Percentiles rank a stretch among this genome's conserved stretches.
Conservation (phyloP, 2,113 vertebrate species). For the Serinus canaria region DNA sequence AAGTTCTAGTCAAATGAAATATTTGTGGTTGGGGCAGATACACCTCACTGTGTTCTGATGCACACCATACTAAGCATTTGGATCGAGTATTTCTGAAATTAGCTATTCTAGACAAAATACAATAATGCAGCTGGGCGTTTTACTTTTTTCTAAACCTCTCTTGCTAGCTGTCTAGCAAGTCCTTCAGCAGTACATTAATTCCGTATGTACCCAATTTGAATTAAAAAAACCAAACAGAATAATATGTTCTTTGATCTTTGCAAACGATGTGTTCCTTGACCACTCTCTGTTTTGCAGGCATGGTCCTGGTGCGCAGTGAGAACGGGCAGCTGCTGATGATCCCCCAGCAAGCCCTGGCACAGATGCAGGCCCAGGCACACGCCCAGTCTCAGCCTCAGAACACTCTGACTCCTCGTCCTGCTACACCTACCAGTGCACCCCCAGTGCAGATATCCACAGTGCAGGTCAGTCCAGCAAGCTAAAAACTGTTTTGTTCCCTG, state of each 20-base stretch:
- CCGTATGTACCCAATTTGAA: background rate
- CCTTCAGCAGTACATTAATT: background rate
- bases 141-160: background rate
- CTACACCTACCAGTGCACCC: conserved; percentile 87
- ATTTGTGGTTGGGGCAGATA: background rate
- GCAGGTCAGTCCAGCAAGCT: conserved; percentile 76
- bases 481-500: background rate
- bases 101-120: background rate
- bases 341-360: conserved; percentile 90
- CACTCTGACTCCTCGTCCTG: conserved; percentile 85
- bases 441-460: conserved; percentile 90
- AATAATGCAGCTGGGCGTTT: background rate
- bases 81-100: background rate
- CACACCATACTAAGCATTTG: background rate
- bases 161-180: background rate
- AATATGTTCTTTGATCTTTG: background rate
- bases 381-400: conserved; percentile 90
- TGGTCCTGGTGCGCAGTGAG: conserved; percentile 93
- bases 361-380: conserved; percentile 93
- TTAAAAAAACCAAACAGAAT: background rate
- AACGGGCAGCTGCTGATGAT: conserved; percentile 93
- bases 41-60: background rate
- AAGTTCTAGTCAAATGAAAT: background rate
- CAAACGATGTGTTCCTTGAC: background rate
- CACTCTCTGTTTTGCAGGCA: conserved; percentile 73